A percentile compares a stretch with the other conserved stretches of the same genome.
Evolutionary conservation across 2,888 invertebrate genomes (phyloP).

Genomic region (Dryobotodes eremita): DNA sequence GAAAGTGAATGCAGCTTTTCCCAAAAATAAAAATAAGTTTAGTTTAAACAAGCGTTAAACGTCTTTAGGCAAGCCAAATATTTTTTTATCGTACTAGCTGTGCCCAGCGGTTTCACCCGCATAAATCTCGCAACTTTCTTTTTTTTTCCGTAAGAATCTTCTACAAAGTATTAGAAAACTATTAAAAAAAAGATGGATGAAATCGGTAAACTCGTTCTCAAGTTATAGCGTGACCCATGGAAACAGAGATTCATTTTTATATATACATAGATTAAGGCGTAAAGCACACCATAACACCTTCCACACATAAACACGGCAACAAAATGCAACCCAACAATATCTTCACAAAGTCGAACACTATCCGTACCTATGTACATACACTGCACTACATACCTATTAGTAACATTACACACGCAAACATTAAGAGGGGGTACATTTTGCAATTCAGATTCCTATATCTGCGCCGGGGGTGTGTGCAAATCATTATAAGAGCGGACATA

Average conservation of each 20-base stretch:
- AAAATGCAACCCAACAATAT: conserved; percentile 17
- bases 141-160: too few relatives aligned
- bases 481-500: conserved; percentile 55
- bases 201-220: too few relatives aligned
- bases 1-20: background rate
- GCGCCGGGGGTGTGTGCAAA: conserved; percentile 51
- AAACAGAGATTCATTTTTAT: too few relatives aligned
- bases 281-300: background rate
- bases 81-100: too few relatives aligned
- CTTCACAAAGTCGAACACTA: conserved; percentile 12
- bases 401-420: conserved; percentile 70
- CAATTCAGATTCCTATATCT: conserved; percentile 78
- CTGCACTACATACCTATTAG: conserved; percentile 38
- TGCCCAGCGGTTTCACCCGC: too few relatives aligned
- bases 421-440: conserved; percentile 78
- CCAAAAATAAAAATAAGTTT: background rate
- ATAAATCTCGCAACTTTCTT: too few relatives aligned
- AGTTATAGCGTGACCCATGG: too few relatives aligned
- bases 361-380: background rate
- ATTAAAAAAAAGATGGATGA: too few relatives aligned
- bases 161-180: too few relatives aligned
- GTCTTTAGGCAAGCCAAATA: background rate
- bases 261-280: background rate
- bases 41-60: background rate
- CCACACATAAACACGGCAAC: background rate